These are phyloP conservation scores for Chlorodrepanis virens DNA, from an alignment of 2,113 vertebrate species.

Conservation along the genomic window DNA sequence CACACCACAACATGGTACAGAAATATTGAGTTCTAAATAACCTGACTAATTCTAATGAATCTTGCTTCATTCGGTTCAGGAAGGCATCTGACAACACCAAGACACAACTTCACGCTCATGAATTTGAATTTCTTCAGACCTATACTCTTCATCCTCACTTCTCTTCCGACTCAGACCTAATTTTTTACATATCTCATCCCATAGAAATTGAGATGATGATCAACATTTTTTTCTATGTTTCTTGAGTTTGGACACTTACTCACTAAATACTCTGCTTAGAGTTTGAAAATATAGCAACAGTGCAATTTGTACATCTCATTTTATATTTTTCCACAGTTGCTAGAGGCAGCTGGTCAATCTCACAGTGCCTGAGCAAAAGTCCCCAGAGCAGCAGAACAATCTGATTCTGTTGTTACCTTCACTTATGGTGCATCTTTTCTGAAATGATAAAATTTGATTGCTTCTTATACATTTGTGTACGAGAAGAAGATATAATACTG, in stretches of 20 bases:
- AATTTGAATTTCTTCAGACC: neutral
- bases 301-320: neutral
- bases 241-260: neutral
- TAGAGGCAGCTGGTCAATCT: constrained; percentile 17
- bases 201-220: neutral
- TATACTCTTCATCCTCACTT: neutral
- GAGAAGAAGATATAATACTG: neutral
- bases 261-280: neutral
- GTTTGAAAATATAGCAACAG: neutral
- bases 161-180: neutral
- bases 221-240: neutral
- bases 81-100: neutral
- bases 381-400: constrained; percentile 15
- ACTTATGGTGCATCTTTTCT: constrained; percentile 18
- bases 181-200: neutral
- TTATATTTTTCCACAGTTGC: neutral
- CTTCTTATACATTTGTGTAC: constrained; percentile 31
- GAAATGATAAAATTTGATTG: constrained; percentile 36
- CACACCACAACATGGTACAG: neutral
- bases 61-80: neutral
- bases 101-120: no score
- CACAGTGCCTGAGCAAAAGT: neutral
- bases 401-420: neutral
- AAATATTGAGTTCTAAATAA: neutral
- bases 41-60: neutral